Evolutionary conservation across 30 jellyfish, hydroid and myxozoan genomes (phyloP).

Genomic region (Haliclystus octoradiatus): DNA sequence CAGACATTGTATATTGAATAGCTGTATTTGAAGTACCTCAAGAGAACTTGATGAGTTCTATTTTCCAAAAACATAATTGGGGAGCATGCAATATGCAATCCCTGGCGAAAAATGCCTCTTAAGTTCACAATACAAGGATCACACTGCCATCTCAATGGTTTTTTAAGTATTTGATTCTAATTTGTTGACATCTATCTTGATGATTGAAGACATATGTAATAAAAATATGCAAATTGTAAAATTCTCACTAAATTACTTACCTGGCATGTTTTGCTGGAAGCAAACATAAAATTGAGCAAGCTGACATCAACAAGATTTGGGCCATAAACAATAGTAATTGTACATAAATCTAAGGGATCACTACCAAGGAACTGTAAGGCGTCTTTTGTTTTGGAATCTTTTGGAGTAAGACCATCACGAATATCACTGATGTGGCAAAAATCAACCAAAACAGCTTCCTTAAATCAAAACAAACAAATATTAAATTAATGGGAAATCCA

Average conservation of each 20-base stretch:
- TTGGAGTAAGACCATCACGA: constrained; percentile 26
- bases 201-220: no score
- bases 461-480: neutral
- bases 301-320: constrained; percentile 34
- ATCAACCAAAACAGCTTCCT: constrained; percentile 37
- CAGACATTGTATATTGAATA: no score
- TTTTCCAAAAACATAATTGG: no score
- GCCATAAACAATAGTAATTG: constrained; percentile 56
- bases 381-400: constrained; percentile 32
- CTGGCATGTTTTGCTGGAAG: constrained; percentile 24
- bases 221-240: no score
- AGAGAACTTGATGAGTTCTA: no score
- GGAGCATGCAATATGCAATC: no score
- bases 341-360: constrained; percentile 36
- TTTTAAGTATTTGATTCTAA: no score
- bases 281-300: constrained; percentile 25
- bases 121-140: no score
- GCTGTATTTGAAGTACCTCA: no score
- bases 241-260: constrained; percentile 17
- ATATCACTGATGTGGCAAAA: constrained; percentile 46
- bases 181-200: no score
- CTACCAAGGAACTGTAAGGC: constrained; percentile 18
- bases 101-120: no score
- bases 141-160: no score
- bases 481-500: neutral